These are phyloP conservation scores for Chloropsis hardwickii DNA, from an alignment of 2,113 vertebrate species.

Conservation along the genomic window DNA sequence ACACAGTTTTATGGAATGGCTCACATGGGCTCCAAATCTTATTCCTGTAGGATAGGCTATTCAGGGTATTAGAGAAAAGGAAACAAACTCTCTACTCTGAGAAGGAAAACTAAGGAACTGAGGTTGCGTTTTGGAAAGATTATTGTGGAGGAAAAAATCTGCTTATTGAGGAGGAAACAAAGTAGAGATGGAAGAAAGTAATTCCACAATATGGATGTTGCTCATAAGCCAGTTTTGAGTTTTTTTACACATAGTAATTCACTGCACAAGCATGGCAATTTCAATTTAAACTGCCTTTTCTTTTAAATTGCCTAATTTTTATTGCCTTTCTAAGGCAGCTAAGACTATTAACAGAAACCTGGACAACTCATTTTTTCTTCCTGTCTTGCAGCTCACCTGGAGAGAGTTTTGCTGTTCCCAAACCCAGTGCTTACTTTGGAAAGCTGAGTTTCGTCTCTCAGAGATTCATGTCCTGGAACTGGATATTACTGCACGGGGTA, in stretches of 20 bases:
- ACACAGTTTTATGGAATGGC: not conserved
- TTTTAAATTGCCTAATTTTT: not conserved
- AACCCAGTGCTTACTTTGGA: not conserved
- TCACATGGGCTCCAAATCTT: not conserved
- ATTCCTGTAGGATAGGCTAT: not conserved
- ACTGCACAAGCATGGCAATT: not conserved
- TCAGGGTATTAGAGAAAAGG: not conserved
- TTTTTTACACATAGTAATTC: not conserved
- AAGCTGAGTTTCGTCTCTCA: not conserved
- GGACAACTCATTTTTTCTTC: not conserved
- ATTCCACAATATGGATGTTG: not conserved
- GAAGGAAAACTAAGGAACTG: not conserved
- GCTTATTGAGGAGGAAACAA: not conserved
- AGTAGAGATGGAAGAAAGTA: not conserved
- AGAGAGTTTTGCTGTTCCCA: not conserved
- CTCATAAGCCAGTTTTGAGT: not conserved
- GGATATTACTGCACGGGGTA: rapidly evolving
- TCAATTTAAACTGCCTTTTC: not conserved
- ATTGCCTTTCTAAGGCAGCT: not conserved
- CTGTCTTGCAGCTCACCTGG: not conserved
- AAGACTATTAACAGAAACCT: not conserved
- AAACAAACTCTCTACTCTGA: not conserved
- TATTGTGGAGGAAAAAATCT: not conserved
- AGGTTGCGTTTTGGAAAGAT: not conserved
- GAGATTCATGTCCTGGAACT: not conserved